Conservation (phyloP, 2,797 vertebrate genomes). For the Manis crassicaudata region DNA sequence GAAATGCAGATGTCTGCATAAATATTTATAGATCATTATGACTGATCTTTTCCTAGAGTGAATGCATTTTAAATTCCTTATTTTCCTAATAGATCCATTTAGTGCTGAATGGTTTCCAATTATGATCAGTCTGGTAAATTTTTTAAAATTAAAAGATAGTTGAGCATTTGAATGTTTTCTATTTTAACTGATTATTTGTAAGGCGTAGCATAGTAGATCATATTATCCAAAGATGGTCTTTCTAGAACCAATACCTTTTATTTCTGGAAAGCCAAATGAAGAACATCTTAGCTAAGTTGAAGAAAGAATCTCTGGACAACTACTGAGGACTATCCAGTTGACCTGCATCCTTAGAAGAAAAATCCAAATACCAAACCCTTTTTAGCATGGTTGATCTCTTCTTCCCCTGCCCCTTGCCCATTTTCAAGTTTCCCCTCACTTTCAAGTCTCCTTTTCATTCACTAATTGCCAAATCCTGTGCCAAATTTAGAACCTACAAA, state of each 20-base stretch:
- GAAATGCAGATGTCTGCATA: slow-evolving; percentile 66
- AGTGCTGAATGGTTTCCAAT: slow-evolving; percentile 25
- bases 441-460: background rate
- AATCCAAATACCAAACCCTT: background rate
- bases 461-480: background rate
- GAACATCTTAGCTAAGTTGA: slow-evolving; percentile 1
- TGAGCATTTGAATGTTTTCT: slow-evolving; percentile 39
- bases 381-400: background rate
- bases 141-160: slow-evolving; percentile 21
- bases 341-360: background rate
- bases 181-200: slow-evolving; percentile 39
- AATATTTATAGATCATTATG: slow-evolving; percentile 62
- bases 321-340: background rate
- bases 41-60: slow-evolving; percentile 30
- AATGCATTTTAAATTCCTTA: slow-evolving; percentile 41
- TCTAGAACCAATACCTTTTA: background rate
- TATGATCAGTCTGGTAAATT: background rate
- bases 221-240: slow-evolving; percentile 25
- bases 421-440: background rate
- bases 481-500: background rate
- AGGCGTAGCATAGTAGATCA: background rate
- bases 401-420: background rate
- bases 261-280: background rate
- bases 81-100: slow-evolving; percentile 58
- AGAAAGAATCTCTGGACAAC: background rate